A percentile compares a stretch with the other conserved stretches of the same genome.
Conservation (phyloP, 2,888 invertebrate species). For the Melinaea menophilus region DNA sequence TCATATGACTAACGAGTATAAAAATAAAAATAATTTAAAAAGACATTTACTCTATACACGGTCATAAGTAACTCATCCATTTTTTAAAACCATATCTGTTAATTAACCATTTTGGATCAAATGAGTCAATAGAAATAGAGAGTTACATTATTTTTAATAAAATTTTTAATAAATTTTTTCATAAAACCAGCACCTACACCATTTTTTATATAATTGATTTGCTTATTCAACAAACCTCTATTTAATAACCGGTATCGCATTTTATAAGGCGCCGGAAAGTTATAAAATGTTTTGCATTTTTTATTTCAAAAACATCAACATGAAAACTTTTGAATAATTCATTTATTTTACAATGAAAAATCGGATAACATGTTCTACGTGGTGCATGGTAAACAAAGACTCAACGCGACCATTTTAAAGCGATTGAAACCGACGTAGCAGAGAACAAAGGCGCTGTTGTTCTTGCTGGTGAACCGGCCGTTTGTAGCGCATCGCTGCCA, state of each 20-base stretch:
- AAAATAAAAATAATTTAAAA: too few relatives aligned
- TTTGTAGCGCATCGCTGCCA: neutral
- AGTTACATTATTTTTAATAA: too few relatives aligned
- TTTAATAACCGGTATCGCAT: constrained; percentile 10
- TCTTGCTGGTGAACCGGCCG: neutral
- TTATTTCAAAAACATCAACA: neutral
- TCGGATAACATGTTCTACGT: neutral
- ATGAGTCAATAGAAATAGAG: too few relatives aligned
- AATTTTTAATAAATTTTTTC: too few relatives aligned
- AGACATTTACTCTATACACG: too few relatives aligned
- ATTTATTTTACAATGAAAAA: neutral
- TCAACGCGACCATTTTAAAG: neutral
- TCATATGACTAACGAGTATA: too few relatives aligned
- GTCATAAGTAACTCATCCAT: too few relatives aligned
- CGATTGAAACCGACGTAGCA: neutral
- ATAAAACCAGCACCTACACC: too few relatives aligned
- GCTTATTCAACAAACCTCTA: neutral
- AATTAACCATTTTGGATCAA: too few relatives aligned
- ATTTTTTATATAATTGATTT: too few relatives aligned
- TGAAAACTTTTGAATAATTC: neutral
- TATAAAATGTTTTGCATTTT: neutral
- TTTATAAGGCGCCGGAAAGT: neutral
- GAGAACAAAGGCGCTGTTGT: neutral
- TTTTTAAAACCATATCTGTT: too few relatives aligned
- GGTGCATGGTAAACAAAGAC: neutral